Evolutionary conservation across 2,888 invertebrate genomes (phyloP), one percentile per base, ranked within the genome.

Genomic region (Seira ritae): DNA sequence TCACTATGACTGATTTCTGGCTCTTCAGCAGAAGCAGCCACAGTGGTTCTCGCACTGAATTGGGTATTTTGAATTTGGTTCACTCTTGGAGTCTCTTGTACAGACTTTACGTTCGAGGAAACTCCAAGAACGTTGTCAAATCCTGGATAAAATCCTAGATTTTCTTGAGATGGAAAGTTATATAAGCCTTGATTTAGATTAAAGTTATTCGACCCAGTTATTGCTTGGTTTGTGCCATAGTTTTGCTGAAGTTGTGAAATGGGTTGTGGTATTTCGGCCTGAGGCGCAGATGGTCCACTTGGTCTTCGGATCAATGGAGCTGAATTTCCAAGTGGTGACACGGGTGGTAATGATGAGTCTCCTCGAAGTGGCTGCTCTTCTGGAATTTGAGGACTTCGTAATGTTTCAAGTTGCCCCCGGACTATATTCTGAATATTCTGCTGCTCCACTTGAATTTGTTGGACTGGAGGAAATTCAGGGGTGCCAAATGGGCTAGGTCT

Each of bases 81-180:
- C 17, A 8, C 24, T 1, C 17, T 20, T 55, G 67, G 72, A 42
- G 37, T 71, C 10, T 6, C 15, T 19, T 78, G 70, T 17, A 74
- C 24, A 24, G 22, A 42, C 42, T 42, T 46, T 8, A 67, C 50
- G 46, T 74, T 76, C 19, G 70, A 60, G 15, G 72, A 46, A 24
- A 31, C 66, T 8, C 78, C 79, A 23, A 79, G 67, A 1, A 20
- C 55, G n/a, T 79, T 79, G 24, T 79, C 72, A 46, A 78, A 23
- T 15, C 71, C 71, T 15, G 50, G 17, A 23, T 55, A 15, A 0
- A 20, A 17, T 24, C n/a, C 20, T 0, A 78, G 71, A 17, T 15
- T 66, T n/a, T 42, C 24, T 71, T 62, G 71, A 12, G 62, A 17
- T 3, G 50, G 67, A 24, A 66, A 1, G n/a, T 12, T 66, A 20